phyloP scores from a whole-genome alignment of 2,113 vertebrate genomes.

The Malaclemys terrapin region DNA sequence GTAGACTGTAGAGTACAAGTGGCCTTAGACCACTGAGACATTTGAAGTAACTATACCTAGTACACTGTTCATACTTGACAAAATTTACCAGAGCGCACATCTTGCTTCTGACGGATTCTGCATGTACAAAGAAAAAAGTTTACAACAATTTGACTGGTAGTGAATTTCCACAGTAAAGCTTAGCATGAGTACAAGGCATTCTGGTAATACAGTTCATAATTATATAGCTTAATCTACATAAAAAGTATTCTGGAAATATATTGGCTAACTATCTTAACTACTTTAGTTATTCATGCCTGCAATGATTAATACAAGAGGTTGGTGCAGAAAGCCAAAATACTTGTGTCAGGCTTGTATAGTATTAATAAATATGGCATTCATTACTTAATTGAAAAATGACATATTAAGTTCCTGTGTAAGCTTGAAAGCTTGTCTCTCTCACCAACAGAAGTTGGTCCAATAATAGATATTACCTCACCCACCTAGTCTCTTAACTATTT shows the following conservation, averaged over 20 bases:
- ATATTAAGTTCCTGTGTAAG: neutral
- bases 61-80: neutral
- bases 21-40: neutral
- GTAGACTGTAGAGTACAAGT: neutral
- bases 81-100: neutral
- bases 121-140: neutral
- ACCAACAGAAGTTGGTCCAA: neutral
- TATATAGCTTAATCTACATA: neutral
- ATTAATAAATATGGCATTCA: neutral
- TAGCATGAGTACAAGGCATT: neutral
- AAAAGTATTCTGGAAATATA: neutral
- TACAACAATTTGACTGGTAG: neutral
- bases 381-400: neutral
- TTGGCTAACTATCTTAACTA: neutral
- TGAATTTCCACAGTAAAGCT: neutral
- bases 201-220: neutral
- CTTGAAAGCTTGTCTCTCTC: neutral
- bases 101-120: neutral
- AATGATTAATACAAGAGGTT: neutral
- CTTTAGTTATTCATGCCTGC: neutral
- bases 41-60: neutral
- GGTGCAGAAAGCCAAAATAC: neutral
- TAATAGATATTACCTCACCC: neutral
- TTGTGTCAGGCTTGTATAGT: neutral
- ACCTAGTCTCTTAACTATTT: neutral